These are phyloP conservation scores for Hylyphantes graminicola DNA, from an alignment of 1,140 invertebrate species.

Conservation along the genomic window DNA sequence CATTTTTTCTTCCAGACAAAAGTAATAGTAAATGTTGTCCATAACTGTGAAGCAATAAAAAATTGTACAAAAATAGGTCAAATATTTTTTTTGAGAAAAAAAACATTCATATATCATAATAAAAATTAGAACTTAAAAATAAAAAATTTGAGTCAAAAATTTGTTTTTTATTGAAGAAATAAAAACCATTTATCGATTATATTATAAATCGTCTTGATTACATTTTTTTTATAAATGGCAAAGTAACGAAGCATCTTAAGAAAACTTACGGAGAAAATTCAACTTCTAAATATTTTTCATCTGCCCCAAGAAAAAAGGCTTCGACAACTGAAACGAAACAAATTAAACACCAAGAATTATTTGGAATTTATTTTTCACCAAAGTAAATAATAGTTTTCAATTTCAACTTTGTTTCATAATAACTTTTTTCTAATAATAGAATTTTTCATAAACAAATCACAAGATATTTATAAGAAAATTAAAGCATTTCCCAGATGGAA, in stretches of 20 bases:
- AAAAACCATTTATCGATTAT: neutral
- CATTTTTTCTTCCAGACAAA: constrained; percentile 67
- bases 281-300: constrained; percentile 71
- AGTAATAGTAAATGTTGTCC: constrained; percentile 70
- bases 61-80: neutral
- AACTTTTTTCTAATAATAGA: too few relatives aligned
- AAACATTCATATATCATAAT: neutral
- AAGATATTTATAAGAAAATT: too few relatives aligned
- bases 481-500: too few relatives aligned
- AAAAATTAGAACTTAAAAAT: neutral
- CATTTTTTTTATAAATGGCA: too few relatives aligned
- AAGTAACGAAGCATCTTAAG: too few relatives aligned
- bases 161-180: neutral
- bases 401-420: too few relatives aligned
- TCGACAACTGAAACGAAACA: constrained; percentile 69
- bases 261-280: constrained; percentile 70
- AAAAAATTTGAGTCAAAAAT: neutral
- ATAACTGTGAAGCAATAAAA: constrained; percentile 64
- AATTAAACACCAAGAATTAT: neutral
- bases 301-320: constrained; percentile 69
- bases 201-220: too few relatives aligned
- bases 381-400: too few relatives aligned
- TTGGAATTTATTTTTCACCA: too few relatives aligned
- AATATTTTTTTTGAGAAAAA: neutral
- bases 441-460: too few relatives aligned